Conservation (phyloP, 2,113 vertebrate genomes). For the Tachysurus fulvidraco region DNA sequence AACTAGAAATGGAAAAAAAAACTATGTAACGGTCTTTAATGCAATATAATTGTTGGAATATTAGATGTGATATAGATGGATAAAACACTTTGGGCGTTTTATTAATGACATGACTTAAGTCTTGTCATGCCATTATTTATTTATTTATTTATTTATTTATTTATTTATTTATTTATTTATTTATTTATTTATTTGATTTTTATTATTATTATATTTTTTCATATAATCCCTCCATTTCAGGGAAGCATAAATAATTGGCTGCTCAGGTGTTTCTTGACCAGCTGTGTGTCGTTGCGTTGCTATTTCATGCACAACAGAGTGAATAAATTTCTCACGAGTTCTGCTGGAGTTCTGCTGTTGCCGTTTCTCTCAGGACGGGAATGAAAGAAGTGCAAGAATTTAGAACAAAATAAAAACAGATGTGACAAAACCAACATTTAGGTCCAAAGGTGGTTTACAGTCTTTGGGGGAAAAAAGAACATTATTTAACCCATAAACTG, state of each 20-base stretch:
- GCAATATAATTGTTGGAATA: background rate
- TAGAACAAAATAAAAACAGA: background rate
- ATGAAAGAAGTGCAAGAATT: background rate
- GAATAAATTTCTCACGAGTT: slow-evolving; percentile 23
- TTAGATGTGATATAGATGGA: background rate
- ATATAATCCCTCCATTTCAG: background rate
- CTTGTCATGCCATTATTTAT: background rate
- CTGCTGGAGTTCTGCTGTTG: background rate
- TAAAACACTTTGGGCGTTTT: background rate
- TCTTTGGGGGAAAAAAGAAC: background rate
- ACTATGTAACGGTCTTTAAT: background rate
- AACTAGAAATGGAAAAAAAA: background rate
- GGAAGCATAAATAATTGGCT: slow-evolving; percentile 12
- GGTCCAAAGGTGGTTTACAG: background rate
- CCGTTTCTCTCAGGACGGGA: background rate
- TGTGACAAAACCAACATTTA: background rate
- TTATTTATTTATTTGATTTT: no score
- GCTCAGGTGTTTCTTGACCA: slow-evolving; percentile 30
- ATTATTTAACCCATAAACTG: no score
- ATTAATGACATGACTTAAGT: no score
- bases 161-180: no score
- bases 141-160: no score
- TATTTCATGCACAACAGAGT: slow-evolving; percentile 20
- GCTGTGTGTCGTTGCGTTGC: background rate
- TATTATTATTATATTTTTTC: no score